Base-by-base conservation (phyloP, 2,797 vertebrate species). In the Takifugu ocellatus region DNA sequence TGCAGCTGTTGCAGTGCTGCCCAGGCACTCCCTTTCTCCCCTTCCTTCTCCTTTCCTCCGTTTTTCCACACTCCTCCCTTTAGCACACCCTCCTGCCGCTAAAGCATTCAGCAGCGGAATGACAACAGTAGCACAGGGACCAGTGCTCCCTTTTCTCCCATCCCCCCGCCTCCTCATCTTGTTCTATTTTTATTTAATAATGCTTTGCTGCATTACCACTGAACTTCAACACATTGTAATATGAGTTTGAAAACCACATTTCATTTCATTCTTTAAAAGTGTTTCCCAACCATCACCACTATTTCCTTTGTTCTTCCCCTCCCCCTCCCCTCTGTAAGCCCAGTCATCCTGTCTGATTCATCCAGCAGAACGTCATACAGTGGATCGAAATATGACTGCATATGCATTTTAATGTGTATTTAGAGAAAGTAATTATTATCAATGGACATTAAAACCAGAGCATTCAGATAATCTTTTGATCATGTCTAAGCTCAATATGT, bases 41-140 rank as follows among this genome's bases (percentile, higher is more conserved):
- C 79, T 84, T 80, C 78, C 74, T 81, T 85, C 78, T 83, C 72
- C 77, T 87, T 71, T 77, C 77, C 79, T 86, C 80, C 51, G 66
- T 74, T 84, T 79, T 84, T 85, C 78, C 79, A 78, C 79, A 70
- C 82, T 79, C 84, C 88, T 89, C 86, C 88, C 74, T 86, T 81
- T 83, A 79, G 71, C 87, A 69, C 87, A 79, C 84, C 76, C 89
- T 91, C 83, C 86, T 89, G 89, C 90, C 66, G 61, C 84, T 77
- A 86, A 90, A 84, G 75, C 74, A 77, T 74, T 84, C 90, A 91
- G 90, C 92, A 92, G 92, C 91, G 89, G 88, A 93, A 93, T 94
- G 94, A 92, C 89, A 94, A 91, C 74, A 83, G 83, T 66, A 69
- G 85, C 87, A 87, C 84, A 89, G 81, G 75, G 88, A 89, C 79